Percentiles rank a stretch among this genome's conserved stretches.
Conservation (phyloP, 2,797 vertebrate genomes). For the Bryconaethiops microstoma region DNA sequence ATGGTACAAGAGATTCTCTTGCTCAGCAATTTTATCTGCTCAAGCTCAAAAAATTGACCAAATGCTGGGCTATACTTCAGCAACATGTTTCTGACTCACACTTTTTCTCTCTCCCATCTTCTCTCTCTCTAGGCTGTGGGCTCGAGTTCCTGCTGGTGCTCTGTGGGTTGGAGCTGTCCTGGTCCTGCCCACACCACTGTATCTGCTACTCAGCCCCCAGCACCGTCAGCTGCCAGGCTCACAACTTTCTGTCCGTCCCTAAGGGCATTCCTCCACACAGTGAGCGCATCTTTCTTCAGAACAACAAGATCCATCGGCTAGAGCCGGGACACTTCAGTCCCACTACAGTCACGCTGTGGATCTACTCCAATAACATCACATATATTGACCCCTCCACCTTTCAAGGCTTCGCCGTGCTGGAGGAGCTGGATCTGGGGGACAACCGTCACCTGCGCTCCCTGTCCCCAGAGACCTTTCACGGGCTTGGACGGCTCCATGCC, state of each 20-base stretch:
- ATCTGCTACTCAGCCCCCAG: conserved; percentile 96
- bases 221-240: conserved; percentile 98
- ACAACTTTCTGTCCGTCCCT: conserved; percentile 91
- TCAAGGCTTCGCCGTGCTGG: conserved; percentile 88
- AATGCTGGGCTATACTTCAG: conserved; percentile 8
- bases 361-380: conserved; percentile 98
- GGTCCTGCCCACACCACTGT: conserved; percentile 92
- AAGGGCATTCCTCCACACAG: conserved; percentile 94
- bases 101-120: not conserved
- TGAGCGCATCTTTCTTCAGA: conserved; percentile 96
- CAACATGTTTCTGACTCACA: not conserved
- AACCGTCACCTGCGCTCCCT: conserved; percentile 92
- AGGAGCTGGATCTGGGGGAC: conserved; percentile 97
- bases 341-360: conserved; percentile 93
- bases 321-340: conserved; percentile 91
- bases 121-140: conserved; percentile 80
- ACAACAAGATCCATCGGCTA: conserved; percentile 94
- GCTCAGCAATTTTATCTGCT: not conserved
- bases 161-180: conserved; percentile 85
- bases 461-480: conserved; percentile 93
- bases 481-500: conserved; percentile 89
- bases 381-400: conserved; percentile 94
- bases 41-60: not conserved
- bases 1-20: not conserved
- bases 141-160: conserved; percentile 93